Base-by-base conservation (phyloP, 2,113 vertebrate species). In the Odontesthes bonariensis region DNA sequence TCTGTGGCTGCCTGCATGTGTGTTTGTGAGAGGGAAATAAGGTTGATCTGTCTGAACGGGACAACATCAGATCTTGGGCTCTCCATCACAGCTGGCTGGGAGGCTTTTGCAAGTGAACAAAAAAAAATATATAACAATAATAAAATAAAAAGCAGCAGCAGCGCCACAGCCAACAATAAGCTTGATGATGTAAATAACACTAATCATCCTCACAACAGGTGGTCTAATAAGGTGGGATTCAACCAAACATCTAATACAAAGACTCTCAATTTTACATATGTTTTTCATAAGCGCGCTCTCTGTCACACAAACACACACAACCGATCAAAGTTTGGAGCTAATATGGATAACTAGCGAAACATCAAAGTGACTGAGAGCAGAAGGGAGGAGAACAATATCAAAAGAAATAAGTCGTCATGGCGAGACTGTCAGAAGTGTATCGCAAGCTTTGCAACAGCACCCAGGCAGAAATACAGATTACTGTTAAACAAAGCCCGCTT, bases 121-220 rank as follows among this genome's bases (percentile, higher is more conserved):
- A 31, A 46, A n/a, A 70, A 79, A 75, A n/a, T n/a, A n/a, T n/a
- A n/a, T n/a, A n/a, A n/a, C n/a, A n/a, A n/a, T n/a, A n/a, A n/a
- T n/a, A 19, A n/a, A 19, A 38, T 35, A 35, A 9, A 20, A n/a
- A 12, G 40, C 13, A 22, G 42, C 56, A 35, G 70, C 13, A 17
- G 6, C 10, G 44, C 42, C 17, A n/a, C 56, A 49, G 46, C 66
- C 44, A 69, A 83, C 86, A 82, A 87, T 69, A 57, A 77, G 66
- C 66, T 75, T 73, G 23, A 75, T 86, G 82, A 75, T 85, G 81
- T 77, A 88, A 88, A 87, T 83, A 81, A 82, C 73, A 69, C 73
- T 77, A 85, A 91, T 89, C 62, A 75, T 71, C 65, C 38, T 59
- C 72, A 54, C 76, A 59, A 76, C 75, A 53, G 75, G 83, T 63